These are phyloP conservation scores for Hylaeus volcanicus DNA, from an alignment of 1,140 invertebrate genomes.

Conservation along the genomic window DNA sequence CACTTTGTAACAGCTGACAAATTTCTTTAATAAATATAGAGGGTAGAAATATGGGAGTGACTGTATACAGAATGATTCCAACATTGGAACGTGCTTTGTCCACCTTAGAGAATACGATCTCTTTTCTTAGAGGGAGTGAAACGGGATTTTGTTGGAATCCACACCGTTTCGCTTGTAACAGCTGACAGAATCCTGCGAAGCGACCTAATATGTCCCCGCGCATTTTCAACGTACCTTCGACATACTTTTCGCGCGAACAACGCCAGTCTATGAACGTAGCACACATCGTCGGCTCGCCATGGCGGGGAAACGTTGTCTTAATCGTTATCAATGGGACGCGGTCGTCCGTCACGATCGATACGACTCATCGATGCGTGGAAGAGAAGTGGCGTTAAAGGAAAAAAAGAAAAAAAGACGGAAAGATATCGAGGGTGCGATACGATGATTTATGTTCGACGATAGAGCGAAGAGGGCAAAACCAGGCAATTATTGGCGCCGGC, in stretches of 20 bases:
- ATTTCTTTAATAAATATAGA: no score
- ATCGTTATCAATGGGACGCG: constrained; percentile 24
- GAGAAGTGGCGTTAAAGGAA: background rate
- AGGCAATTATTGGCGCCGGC: constrained; percentile 51
- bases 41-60: no score
- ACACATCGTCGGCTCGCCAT: background rate
- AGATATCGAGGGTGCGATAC: constrained; percentile 25
- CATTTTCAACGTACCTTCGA: no score
- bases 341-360: constrained; percentile 5
- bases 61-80: no score
- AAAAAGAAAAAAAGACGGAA: constrained; percentile 6
- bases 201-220: no score
- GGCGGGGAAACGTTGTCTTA: background rate
- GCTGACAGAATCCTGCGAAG: no score
- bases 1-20: no score
- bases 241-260: background rate
- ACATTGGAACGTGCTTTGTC: no score
- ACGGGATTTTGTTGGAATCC: no score
- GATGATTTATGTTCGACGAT: constrained; percentile 38
- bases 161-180: no score
- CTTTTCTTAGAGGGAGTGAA: no score
- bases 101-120: no score
- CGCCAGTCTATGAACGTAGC: background rate
- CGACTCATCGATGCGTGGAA: background rate
- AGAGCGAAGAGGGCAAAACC: constrained; percentile 21